These are phyloP conservation scores for Crepidodera aurea DNA, from an alignment of 2,888 invertebrate genomes.

Conservation along the genomic window DNA sequence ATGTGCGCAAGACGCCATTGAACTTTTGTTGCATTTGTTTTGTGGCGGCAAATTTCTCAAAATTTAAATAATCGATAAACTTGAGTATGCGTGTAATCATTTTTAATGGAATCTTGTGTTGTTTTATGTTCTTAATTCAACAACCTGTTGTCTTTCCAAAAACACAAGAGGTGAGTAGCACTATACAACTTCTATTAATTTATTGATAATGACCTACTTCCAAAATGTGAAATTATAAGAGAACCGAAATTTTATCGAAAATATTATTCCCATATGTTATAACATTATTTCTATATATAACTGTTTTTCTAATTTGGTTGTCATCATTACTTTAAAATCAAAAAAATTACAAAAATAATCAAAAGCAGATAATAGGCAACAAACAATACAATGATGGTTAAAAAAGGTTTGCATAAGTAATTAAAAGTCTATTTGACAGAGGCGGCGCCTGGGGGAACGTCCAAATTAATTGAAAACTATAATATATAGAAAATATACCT, in stretches of 20 bases:
- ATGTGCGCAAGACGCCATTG: conserved; percentile 36
- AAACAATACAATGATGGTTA: neutral
- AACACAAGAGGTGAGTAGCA: conserved; percentile 13
- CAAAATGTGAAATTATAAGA: too few relatives aligned
- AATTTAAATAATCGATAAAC: conserved; percentile 54
- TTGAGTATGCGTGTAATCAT: conserved; percentile 48
- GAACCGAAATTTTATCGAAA: too few relatives aligned
- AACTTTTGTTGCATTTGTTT: conserved; percentile 46
- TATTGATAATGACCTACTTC: neutral
- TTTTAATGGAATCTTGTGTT: neutral
- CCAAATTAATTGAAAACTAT: too few relatives aligned
- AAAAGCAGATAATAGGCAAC: neutral
- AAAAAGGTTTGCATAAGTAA: too few relatives aligned
- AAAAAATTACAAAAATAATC: neutral
- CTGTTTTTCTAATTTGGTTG: too few relatives aligned
- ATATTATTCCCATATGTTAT: too few relatives aligned
- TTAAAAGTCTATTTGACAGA: too few relatives aligned
- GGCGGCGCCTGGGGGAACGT: too few relatives aligned
- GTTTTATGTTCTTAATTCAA: conserved; percentile 14
- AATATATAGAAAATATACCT: too few relatives aligned
- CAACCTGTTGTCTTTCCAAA: conserved; percentile 35
- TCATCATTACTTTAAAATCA: too few relatives aligned
- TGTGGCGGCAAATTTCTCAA: conserved; percentile 53
- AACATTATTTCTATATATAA: too few relatives aligned
- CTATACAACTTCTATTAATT: neutral